Conservation (phyloP, 2,797 vertebrate genomes). For the Anguilla megastoma region DNA sequence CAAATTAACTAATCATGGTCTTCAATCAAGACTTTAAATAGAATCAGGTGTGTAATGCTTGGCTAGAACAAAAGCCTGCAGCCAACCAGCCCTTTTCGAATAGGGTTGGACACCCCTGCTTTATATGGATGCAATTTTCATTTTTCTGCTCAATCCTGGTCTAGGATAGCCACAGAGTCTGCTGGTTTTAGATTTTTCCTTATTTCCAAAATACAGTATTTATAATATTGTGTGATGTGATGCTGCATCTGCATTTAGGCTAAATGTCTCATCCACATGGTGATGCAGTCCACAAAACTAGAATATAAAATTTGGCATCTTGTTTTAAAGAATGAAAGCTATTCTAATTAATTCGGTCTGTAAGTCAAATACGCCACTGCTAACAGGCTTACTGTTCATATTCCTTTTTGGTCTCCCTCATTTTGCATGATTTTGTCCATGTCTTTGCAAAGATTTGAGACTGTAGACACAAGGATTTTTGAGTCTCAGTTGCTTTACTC, state of each 20-base stretch:
- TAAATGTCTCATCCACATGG: not conserved
- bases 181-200: too few species aligned
- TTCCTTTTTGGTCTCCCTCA: not conserved
- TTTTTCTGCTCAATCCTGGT: too few species aligned
- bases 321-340: conserved; percentile 2
- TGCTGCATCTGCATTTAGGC: not conserved
- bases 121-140: too few species aligned
- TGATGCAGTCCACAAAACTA: not conserved
- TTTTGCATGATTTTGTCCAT: not conserved
- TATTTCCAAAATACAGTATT: not conserved
- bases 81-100: too few species aligned
- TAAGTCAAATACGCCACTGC: not conserved
- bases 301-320: not conserved
- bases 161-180: too few species aligned
- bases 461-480: not conserved
- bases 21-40: too few species aligned
- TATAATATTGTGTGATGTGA: not conserved
- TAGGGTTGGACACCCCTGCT: too few species aligned
- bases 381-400: not conserved
- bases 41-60: too few species aligned
- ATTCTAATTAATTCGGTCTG: not conserved
- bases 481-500: not conserved
- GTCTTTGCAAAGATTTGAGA: not conserved
- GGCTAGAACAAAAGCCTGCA: too few species aligned
- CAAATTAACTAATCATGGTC: too few species aligned